These are phyloP conservation scores for Melopsittacus undulatus DNA, from an alignment of 2,797 vertebrate genomes.

Conservation along the genomic window DNA sequence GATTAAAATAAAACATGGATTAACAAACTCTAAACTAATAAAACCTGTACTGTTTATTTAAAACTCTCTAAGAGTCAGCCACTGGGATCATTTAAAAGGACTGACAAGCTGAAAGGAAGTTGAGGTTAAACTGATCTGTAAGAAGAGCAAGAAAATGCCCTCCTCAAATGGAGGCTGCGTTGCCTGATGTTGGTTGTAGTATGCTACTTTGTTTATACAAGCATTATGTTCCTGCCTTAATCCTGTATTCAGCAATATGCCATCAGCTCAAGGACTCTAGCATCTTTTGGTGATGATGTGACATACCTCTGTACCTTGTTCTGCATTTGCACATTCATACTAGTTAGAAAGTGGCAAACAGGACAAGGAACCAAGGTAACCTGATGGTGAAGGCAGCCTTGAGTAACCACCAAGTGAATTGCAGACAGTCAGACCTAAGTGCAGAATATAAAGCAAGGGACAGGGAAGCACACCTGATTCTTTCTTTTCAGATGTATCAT, in stretches of 20 bases:
- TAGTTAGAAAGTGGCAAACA: background rate
- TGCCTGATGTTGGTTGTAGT: background rate
- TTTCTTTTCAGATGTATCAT: background rate
- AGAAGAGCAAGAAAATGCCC: background rate
- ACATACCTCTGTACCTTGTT: rapidly evolving
- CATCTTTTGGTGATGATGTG: background rate
- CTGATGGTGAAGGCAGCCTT: background rate
- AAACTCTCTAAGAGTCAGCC: background rate
- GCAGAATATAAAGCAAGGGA: background rate
- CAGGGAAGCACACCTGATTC: background rate
- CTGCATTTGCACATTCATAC: background rate
- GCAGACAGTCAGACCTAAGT: background rate
- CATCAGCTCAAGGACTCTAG: background rate
- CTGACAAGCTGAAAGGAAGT: background rate
- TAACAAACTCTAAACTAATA: constrained; percentile 66
- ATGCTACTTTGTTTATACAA: background rate
- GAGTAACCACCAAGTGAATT: background rate
- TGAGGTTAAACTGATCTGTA: background rate
- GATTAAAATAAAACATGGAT: constrained; percentile 64
- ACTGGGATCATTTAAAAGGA: background rate
- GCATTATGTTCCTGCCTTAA: background rate
- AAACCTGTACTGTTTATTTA: constrained; percentile 38
- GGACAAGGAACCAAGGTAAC: background rate
- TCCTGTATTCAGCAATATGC: background rate
- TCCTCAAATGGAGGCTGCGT: background rate